Base-by-base conservation (phyloP, 1,140 invertebrate genomes). In the Nasonia giraulti region DNA sequence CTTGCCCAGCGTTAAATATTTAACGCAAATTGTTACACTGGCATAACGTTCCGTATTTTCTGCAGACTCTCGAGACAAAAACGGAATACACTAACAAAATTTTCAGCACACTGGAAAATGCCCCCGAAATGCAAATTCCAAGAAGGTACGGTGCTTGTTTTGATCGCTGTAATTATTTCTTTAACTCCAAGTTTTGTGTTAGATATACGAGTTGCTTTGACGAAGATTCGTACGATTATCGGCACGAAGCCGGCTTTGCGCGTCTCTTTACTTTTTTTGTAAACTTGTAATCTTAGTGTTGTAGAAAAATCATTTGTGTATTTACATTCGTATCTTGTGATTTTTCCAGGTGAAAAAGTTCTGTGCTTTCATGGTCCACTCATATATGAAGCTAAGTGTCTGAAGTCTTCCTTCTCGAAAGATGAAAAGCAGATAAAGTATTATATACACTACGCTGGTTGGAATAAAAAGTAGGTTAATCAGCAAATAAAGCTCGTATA, bases 361-460 rank as follows among this genome's bases (percentile, higher is more conserved):
- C 93, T 99, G n/a, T 99, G 98, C 92, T 99, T 98, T 90, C 98
- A 99, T 93, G 98, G 98, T 1, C 97, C 97, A 12, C 93, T 99
- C 11, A 96, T 99, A 86, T 99, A 99, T 92, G 98, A 99, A 94
- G 98, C 98, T 11, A 99, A 99, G 95, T 98, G 97, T 92, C 93
- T 99, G 11, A 98, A 98, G 92, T 95, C 95, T 86, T 96, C 96
- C 84, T 93, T 96, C 33, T 95, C 95, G 10, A 97, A 96, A 89
- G 97, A 96, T 89, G 97, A 98, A 87, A 97, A 97, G 92, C 95
- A 96, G 91, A 94, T 97, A 5, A 96, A 97, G 91, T 99, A 99
- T 93, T 96, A 98, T 37, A 98, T 99, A 87, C 98, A 99, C 93
- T 99, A 99, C 93, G 97, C 97, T 89, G 98, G 98, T 10, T 99